Base-by-base conservation (phyloP, 1,140 invertebrate genomes). In the Drosophila micromelanica region DNA sequence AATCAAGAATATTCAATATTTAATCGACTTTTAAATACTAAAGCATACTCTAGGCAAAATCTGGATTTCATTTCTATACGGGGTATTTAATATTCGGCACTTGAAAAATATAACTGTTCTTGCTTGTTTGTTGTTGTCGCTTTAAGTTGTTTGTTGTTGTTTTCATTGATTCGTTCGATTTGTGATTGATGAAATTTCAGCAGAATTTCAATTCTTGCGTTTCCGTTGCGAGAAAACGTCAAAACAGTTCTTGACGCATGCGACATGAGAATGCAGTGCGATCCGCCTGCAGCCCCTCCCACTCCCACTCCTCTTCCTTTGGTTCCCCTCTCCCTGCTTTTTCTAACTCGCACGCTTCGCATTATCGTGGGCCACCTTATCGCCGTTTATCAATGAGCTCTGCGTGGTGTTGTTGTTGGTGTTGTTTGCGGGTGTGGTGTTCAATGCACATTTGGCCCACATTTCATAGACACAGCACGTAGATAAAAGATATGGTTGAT, bases 401-500 rank as follows among this genome's bases (percentile, higher is more conserved):
- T 40, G 27, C 27, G 9, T 17, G 9, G 12, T 5, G 35, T 1
- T 13, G 30, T 5, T 30, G 27, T 9, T 7, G 3, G 61, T 12
- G 46, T 8, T 23, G 27, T 30, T 30, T 6, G 6, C 2, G 6
- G 2, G 23, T 0, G 48, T 3, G 13, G 30, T 5, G 32, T 48
- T 46, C 56, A 59, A 80, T 67, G 78, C 78, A 73, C 73, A 80
- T 76, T 80, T 80, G 78, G 55, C 78, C 78, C 69, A 81, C 78
- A 81, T 81, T 73, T 61, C 73, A 69, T 13, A 38, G 20, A 5
- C 35, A 42, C 27, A 48, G 52, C 27, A 51, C 23, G 7, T 42
- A 43, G 42, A 60, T 52, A 60, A 52, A 37, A 68, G 27, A 57
- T 49, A 54, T 20, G 15, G 32, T 4, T 57, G 17, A 57, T n/a